Evolutionary conservation across 2,113 vertebrate genomes (phyloP), one percentile per base, ranked within the genome.

Genomic region (Varanus komodoensis): DNA sequence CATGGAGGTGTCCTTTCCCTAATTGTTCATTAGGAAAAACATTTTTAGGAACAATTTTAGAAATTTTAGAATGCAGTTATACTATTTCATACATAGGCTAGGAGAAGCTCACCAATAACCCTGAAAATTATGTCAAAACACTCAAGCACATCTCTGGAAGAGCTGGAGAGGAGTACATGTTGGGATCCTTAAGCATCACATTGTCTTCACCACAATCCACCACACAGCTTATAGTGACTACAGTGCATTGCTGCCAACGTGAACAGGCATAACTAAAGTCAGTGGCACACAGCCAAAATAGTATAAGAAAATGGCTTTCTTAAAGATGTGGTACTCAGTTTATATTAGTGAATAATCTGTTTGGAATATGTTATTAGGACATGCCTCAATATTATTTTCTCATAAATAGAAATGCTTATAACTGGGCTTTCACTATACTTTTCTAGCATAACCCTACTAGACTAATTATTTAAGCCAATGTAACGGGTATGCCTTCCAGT

Each of bases 401-500:
- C 44, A 4, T 48, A 12, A 38, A 69, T 79, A 54, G 79, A 71
- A 80, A 86, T 77, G 27, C 1, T 80, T 71, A n/a, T 44, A 52
- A 69, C 64, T 64, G 14, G 44, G 25, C 64, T n/a, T 89, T 89
- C 75, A 71, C 23, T 86, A 52, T 9, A 71, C 8, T 80, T 38
- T 80, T 17, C 48, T 32, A 34, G 82, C 44, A 68, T 77, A 89
- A 77, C 61, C 48, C 19, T 69, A 54, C 64, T 50, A 44, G 21
- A 38, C 85, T 83, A 61, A 86, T 80, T 88, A 29, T 93, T 91
- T 93, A 80, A 85, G 67, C 15, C 71, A 75, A 23, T 71, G 52
- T 85, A 64, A 64, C 19, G n/a, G 9, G 91, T 86, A 67, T 82
- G 87, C 80, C 87, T 69, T 81, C 90, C 90, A 84, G 7, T 83